phyloP scores from a whole-genome alignment of 2,797 vertebrate species.

The Falco concolor region DNA sequence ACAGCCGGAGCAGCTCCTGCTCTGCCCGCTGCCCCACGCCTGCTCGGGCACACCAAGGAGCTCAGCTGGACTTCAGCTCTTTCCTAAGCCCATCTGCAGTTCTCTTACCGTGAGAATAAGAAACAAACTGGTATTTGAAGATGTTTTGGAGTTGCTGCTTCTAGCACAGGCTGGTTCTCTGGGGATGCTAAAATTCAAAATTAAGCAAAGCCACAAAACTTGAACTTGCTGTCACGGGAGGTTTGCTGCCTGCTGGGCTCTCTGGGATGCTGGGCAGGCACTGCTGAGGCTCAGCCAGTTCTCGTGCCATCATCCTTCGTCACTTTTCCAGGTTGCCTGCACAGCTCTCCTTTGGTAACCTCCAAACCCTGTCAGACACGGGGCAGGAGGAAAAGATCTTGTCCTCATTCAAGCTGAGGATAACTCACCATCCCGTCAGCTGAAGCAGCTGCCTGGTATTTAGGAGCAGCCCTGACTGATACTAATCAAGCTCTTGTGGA shows the following conservation, averaged over 20 bases:
- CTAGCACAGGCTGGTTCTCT: not conserved
- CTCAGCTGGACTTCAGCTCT: not conserved
- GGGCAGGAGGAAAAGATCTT: not conserved
- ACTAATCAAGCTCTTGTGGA: not conserved
- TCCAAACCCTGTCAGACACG: not conserved
- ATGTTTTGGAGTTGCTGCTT: not conserved
- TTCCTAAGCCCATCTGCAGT: not conserved
- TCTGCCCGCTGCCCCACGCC: fast-evolving
- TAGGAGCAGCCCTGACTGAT: not conserved
- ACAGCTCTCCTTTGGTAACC: fast-evolving
- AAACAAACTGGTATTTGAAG: not conserved
- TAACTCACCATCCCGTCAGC: not conserved
- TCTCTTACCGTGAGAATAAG: not conserved
- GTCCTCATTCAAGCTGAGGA: not conserved
- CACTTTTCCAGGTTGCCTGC: not conserved
- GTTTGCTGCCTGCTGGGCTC: not conserved
- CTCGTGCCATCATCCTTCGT: fast-evolving
- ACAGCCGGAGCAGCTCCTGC: fast-evolving
- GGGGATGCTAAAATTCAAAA: not conserved
- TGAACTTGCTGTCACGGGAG: not conserved
- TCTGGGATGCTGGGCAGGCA: not conserved
- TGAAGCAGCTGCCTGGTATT: not conserved
- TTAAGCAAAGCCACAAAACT: not conserved
- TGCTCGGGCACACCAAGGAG: fast-evolving
- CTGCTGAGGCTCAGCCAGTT: not conserved